Base-by-base conservation (phyloP, 2,888 invertebrate species). In the Chymomyza caudatula region DNA sequence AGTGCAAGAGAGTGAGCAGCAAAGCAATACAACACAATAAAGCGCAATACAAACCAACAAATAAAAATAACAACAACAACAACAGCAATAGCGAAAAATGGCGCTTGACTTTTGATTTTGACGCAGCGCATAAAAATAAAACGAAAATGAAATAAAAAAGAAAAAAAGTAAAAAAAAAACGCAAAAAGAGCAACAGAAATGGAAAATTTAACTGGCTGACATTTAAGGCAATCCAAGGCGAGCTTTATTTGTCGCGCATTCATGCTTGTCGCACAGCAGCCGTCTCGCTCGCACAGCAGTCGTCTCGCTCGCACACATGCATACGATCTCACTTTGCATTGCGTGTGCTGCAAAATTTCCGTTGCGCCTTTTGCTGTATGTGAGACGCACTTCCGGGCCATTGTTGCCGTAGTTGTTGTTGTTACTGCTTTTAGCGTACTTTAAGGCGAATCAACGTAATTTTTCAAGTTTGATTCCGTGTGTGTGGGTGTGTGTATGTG, bases 391-490 rank as follows among this genome's bases (percentile, higher is more conserved):
- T 77, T 79, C 69, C 74, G 57, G 56, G 2, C 51, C 51, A 17
- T 17, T 19, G 17, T 49, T 19, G 17, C 49, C 49, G 13, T n/a
- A 15, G 19, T 5, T 22, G 52, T 42, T 20, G 29, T n/a, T 20
- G 4, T 17, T 13, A 11, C 17, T 20, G 13, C 51, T 22, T 63
- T 67, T 62, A 37, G 61, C 66, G 42, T 25, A 58, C 73, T 74
- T 79, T 76, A 63, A 74, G 73, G 71, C 64, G 78, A 82, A 80
- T 82, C 82, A 77, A 75, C 80, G 82, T 82, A 82, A 81, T 80
- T 82, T 69, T 75, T 81, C 77, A 82, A 81, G 80, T 81, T 81
- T 81, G 82, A 81, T 81, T 81, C 20, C 25, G 53, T 22, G 53
- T 25, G 53, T 23, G 52, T 29, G 71, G 71, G 80, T 75, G 73